Percentiles rank a stretch among this genome's conserved stretches.
Evolutionary conservation across 1,140 invertebrate genomes (phyloP).

Genomic region (Ceratina australensis): DNA sequence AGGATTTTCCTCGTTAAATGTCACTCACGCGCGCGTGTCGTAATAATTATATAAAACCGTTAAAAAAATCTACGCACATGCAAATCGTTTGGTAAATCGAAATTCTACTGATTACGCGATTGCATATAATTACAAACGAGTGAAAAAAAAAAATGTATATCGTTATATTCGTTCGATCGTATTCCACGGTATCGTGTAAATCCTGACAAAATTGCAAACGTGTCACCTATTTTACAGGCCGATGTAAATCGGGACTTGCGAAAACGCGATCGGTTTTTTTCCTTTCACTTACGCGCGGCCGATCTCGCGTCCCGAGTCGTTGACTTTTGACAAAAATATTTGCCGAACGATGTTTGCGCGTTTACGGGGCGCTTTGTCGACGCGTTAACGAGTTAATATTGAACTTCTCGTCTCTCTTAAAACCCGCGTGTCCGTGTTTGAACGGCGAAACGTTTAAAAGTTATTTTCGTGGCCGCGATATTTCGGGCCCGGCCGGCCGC

Average conservation of each 20-base stretch:
- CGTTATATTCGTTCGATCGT: background rate
- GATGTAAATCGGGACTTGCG: background rate
- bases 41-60: no score
- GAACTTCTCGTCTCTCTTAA: conserved; percentile 15
- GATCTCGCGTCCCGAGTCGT: background rate
- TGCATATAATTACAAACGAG: no score
- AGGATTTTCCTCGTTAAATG: conserved; percentile 26
- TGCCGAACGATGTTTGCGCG: conserved; percentile 4
- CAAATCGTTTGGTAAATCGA: no score
- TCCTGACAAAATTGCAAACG: no score
- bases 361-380: conserved; percentile 17
- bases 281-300: no score
- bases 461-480: background rate
- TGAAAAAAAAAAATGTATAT: no score
- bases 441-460: background rate
- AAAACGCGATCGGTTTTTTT: background rate
- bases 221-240: no score
- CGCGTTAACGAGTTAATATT: conserved; percentile 42
- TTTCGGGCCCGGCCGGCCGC: background rate
- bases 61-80: no score
- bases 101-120: no score
- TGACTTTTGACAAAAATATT: conserved; percentile 32
- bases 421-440: conserved; percentile 2
- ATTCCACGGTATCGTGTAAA: no score
- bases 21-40: background rate